Evolutionary conservation across 2,888 invertebrate species (phyloP), one percentile per base, ranked within the genome.

Genomic region (Troides aeacus): DNA sequence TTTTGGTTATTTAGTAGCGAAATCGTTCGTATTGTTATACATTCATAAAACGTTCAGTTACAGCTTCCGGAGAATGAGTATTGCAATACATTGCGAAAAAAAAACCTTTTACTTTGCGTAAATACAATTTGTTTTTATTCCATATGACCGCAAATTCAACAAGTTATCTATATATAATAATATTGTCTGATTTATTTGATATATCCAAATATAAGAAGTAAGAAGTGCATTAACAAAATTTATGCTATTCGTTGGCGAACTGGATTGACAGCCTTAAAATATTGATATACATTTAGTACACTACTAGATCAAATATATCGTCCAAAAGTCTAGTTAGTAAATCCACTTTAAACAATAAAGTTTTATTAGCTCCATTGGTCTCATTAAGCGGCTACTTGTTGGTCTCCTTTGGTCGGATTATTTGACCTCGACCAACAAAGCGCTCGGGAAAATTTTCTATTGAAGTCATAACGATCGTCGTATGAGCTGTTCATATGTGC

Each of bases 391-490:
- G 73, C 76, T 77, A 76, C 79, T 75, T 81, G 62, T 58, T 82
- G 83, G 84, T 84, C 83, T 84, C 78, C 81, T 85, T 83, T 86
- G 87, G 86, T 86, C 86, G 85, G 81, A 85, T 87, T 82, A 90
- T 80, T 91, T 92, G 86, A 92, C 92, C 91, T 85, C 84, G 74
- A 74, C 78, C 79, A 84, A 84, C 81, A 83, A 86, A 78, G 85
- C 86, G 84, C 88, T 89, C 87, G 90, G 88, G 89, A 91, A 89
- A 85, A 86, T 81, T 68, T 78, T 80, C 80, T 84, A 83, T 84
- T 79, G 81, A 80, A 85, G 81, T 85, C 83, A 84, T 86, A 84
- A 84, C 87, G 87, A 90, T 90, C 90, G 86, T 88, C 89, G 86
- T 82, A 85, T 88, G 86, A 87, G 83, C 80, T 84, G 85, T 84